A percentile compares a stretch with the other conserved stretches of the same genome.
Evolutionary conservation across 2,797 vertebrate genomes (phyloP).

Genomic region (Crenichthys baileyi): DNA sequence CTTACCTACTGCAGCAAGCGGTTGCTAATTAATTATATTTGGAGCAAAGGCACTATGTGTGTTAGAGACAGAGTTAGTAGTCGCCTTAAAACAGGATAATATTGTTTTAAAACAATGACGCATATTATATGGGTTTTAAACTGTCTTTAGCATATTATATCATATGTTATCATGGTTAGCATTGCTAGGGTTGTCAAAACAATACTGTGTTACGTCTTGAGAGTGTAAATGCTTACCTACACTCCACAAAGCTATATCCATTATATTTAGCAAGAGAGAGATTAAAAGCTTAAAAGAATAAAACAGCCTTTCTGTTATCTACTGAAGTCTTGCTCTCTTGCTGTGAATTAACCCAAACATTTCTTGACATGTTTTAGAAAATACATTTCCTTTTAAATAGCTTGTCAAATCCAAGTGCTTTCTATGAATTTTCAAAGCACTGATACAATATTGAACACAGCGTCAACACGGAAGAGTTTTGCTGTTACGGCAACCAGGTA

Average conservation of each 20-base stretch:
- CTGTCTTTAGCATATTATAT: not conserved
- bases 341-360: not conserved
- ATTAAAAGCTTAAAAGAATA: not conserved
- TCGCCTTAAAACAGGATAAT: not conserved
- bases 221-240: not conserved
- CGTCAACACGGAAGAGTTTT: not conserved
- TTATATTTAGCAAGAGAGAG: not conserved
- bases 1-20: not conserved
- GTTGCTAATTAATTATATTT: not conserved
- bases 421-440: not conserved
- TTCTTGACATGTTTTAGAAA: not conserved
- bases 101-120: not conserved
- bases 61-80: not conserved
- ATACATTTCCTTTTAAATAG: not conserved
- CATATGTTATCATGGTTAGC: not conserved
- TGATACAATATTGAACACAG: too few species aligned
- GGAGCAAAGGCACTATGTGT: not conserved
- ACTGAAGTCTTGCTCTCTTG: not conserved
- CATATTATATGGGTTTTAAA: not conserved
- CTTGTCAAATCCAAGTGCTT: not conserved
- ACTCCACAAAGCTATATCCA: not conserved
- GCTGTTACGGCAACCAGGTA: not conserved
- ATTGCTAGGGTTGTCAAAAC: not conserved
- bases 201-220: not conserved
- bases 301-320: not conserved